These are phyloP conservation scores for Melipona quadrifasciata DNA, from an alignment of 1,140 invertebrate species.

Conservation along the genomic window DNA sequence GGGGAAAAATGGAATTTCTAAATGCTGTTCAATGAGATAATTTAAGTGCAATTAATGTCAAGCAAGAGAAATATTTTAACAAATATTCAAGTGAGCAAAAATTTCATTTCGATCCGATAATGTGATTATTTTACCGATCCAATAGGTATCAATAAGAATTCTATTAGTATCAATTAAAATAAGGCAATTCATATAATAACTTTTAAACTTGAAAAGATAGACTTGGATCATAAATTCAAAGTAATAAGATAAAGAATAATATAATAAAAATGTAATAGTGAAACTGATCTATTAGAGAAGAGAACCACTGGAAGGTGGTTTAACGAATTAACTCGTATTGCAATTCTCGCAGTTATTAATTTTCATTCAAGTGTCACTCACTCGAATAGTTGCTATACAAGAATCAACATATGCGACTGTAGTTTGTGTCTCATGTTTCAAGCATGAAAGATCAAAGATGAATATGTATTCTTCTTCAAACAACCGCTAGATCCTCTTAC, in stretches of 20 bases:
- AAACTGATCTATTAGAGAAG: neutral
- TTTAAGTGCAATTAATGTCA: too few relatives aligned
- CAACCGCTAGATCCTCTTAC: slow-evolving; percentile 3
- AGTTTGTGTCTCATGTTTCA: neutral
- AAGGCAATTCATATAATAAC: neutral
- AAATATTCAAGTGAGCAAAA: neutral
- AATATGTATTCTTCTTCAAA: neutral
- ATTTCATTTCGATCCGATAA: neutral
- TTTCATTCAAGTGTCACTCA: slow-evolving; percentile 17
- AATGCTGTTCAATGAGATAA: too few relatives aligned
- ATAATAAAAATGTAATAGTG: neutral
- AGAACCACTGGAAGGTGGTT: slow-evolving; percentile 17
- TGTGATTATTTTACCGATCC: neutral
- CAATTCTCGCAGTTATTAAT: slow-evolving; percentile 29
- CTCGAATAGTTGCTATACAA: neutral
- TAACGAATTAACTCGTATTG: slow-evolving; percentile 30
- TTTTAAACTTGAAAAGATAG: neutral
- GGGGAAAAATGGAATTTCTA: neutral
- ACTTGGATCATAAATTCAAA: neutral
- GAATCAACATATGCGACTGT: neutral
- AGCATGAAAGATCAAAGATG: neutral
- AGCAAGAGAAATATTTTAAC: neutral
- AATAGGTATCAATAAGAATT: neutral
- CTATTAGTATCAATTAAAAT: neutral
- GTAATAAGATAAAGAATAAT: neutral